A percentile compares a stretch with the other conserved stretches of the same genome.
Evolutionary conservation across 2,797 vertebrate species (phyloP).

Genomic region (Poecilia velifera): DNA sequence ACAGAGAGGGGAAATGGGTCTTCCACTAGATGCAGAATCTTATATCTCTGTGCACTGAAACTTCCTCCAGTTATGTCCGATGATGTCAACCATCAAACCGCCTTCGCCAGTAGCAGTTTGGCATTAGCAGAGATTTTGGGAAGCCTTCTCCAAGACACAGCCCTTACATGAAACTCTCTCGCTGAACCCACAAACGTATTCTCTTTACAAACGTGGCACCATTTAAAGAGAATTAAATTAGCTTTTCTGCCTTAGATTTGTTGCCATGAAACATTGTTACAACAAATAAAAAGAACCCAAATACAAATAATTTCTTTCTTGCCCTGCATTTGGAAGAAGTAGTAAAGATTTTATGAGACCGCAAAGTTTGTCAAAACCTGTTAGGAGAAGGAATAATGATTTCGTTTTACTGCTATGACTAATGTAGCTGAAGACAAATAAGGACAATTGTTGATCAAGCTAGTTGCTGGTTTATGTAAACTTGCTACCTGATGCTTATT

Average conservation of each 20-base stretch:
- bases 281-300: background rate
- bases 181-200: background rate
- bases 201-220: background rate
- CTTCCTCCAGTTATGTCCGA: background rate
- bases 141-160: background rate
- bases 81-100: background rate
- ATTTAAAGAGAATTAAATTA: background rate
- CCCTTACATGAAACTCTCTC: background rate
- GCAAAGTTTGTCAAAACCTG: background rate
- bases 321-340: background rate
- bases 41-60: background rate
- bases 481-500: background rate
- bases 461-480: background rate
- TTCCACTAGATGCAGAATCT: background rate
- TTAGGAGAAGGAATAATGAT: background rate
- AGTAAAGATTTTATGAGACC: background rate
- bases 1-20: background rate
- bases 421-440: background rate
- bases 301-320: background rate
- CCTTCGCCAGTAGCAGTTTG: background rate
- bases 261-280: background rate
- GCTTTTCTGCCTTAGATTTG: background rate
- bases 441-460: background rate
- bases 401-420: background rate
- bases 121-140: background rate